These are phyloP conservation scores for Oikopleura dioica DNA, from an alignment of 23 tunicate species.

Conservation along the genomic window DNA sequence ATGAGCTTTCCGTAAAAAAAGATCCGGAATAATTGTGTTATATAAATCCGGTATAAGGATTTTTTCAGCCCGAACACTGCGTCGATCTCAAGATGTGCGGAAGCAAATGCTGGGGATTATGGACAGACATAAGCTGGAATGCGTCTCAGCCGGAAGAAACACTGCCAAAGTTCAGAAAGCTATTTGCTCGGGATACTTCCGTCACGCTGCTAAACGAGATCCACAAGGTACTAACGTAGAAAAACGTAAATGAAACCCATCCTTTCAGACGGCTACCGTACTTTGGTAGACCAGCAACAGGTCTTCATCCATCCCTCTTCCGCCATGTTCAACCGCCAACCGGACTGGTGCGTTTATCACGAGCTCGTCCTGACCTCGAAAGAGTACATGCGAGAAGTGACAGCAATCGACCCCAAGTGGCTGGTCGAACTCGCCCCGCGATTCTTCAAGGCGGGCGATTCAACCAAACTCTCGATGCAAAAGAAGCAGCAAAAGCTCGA, in stretches of 20 bases:
- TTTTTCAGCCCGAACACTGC: conserved; percentile 38
- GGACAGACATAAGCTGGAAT: conserved; percentile 90
- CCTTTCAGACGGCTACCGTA: conserved; percentile 51
- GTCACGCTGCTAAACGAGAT: conserved; percentile 86
- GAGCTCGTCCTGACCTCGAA: conserved; percentile 87
- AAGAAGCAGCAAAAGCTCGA: conserved; percentile 75
- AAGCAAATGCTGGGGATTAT: conserved; percentile 95
- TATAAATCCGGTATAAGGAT: neutral
- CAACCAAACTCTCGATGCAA: conserved; percentile 71
- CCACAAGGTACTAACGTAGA: conserved; percentile 23
- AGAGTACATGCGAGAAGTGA: conserved; percentile 96
- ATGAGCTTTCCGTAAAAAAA: neutral
- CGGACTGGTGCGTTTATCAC: conserved; percentile 82
- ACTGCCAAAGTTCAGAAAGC: conserved; percentile 85
- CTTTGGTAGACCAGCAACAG: conserved; percentile 74
- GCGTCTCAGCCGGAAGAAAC: conserved; percentile 65
- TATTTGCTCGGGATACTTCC: conserved; percentile 71
- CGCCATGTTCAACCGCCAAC: conserved; percentile 66
- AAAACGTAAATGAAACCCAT: neutral
- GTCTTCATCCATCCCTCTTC: conserved; percentile 93
- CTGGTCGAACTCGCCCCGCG: conserved; percentile 91
- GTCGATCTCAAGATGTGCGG: conserved; percentile 83
- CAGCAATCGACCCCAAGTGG: conserved; percentile 86
- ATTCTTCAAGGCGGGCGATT: conserved; percentile 81
- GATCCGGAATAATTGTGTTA: neutral